Evolutionary conservation across 2,888 invertebrate species (phyloP).

Genomic region (Cepaea hortensis): DNA sequence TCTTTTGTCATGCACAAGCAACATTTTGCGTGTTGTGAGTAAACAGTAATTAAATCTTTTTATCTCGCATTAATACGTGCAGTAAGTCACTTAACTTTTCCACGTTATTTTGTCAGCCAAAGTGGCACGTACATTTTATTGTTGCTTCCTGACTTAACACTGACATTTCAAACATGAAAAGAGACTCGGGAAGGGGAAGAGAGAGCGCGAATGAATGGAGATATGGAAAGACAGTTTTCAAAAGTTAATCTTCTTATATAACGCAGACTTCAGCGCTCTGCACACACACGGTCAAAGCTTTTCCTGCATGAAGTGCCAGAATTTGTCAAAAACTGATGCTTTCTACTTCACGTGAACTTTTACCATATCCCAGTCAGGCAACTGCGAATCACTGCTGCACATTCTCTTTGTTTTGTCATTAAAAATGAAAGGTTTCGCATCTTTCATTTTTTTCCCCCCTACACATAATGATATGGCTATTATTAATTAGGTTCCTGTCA

Average conservation of each 20-base stretch:
- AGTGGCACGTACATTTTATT: no score
- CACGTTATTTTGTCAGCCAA: no score
- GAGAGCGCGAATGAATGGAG: background rate
- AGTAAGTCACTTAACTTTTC: no score
- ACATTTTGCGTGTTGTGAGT: no score
- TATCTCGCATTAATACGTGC: no score
- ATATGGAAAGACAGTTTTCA: background rate
- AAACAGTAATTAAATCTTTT: no score
- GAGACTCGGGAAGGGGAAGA: no score
- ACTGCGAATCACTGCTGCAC: background rate
- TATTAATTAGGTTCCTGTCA: slow-evolving; percentile 4
- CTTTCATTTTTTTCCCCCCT: background rate
- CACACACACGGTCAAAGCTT: background rate
- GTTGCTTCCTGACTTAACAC: no score
- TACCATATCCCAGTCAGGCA: background rate
- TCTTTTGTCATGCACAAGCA: no score
- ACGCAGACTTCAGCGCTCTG: background rate
- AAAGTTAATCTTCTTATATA: slow-evolving; percentile 26
- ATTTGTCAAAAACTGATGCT: slow-evolving; percentile 18
- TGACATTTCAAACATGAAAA: no score
- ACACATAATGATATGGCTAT: background rate
- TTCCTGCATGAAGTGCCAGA: slow-evolving; percentile 21
- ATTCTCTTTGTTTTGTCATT: slow-evolving; percentile 11
- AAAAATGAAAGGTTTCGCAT: background rate
- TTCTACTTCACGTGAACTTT: background rate